Base-by-base conservation (phyloP, 2,113 vertebrate species). In the Eulemur rufifrons region DNA sequence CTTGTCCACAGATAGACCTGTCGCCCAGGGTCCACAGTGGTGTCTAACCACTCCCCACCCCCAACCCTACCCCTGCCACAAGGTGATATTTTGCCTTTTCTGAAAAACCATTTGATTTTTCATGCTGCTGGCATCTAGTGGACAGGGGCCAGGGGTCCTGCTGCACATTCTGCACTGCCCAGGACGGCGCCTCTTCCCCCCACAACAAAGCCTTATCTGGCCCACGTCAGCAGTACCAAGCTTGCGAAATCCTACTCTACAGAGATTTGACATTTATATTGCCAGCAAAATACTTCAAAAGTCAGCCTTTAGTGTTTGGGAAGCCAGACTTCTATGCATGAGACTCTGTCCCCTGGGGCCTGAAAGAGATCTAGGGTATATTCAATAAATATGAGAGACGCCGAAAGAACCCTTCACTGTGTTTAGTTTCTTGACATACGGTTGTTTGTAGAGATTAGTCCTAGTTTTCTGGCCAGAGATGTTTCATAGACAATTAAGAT, bases 31-130 rank as follows among this genome's bases (percentile, higher is more conserved):
- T 80, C 63, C 37, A 27, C 63, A 73, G 17, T 18, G 9, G 5
- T 14, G 5, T 21, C 32, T 61, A 25, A 15, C 68, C 47, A 77
- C 56, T 4, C 3, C 20, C 34, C 5, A 6, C 25, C 9, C 39
- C 0, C 17, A 20, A 59, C 34, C 8, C 8, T 61, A 12, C 17
- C 2, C 3, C 3, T 2, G 8, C 5, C 10, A 50, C 1, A 29
- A 3, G 1, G 3, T 11, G n/a, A 47, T 47, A 42, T 14, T 83
- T 64, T 64, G 2, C 4, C 4, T n/a, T 90, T 15, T 56, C 5
- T 32, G 3, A 8, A 84, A 17, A 80, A 2, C 42, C n/a, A 42
- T 87, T 52, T 61, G 10, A 86, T 32, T 39, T 29, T 89, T 54
- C 12, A 47, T 59, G 15, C 23, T 54, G 5, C 11, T 85, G 8